Conservation (phyloP, 2,113 vertebrate species). For the Motacilla alba region DNA sequence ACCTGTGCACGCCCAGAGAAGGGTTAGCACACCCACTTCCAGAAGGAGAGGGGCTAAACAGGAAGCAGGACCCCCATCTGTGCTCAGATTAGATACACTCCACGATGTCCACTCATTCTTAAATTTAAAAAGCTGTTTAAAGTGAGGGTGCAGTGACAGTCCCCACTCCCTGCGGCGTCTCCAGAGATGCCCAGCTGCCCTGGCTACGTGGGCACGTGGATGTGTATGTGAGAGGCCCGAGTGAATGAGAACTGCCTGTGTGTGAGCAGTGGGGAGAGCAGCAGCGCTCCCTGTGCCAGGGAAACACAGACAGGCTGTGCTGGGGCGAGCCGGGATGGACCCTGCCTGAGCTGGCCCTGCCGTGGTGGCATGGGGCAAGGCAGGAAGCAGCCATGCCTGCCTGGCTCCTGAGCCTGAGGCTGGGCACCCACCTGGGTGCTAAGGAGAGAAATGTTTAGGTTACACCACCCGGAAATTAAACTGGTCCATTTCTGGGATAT, state of each 20-base stretch:
- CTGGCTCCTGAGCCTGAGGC: not conserved
- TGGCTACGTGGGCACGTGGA: not conserved
- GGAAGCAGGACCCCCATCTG: not conserved
- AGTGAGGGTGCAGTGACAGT: not conserved
- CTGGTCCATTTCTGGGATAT: not conserved
- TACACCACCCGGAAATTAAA: slow-evolving; percentile 24
- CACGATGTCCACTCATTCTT: not conserved
- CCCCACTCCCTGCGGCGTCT: fast-evolving
- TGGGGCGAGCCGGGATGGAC: fast-evolving
- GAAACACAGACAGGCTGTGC: fast-evolving
- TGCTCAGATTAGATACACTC: not conserved
- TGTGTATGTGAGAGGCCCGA: not conserved
- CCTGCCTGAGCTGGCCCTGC: not conserved
- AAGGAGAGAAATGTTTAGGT: not conserved
- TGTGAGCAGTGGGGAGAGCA: not conserved
- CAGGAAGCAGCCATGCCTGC: fast-evolving
- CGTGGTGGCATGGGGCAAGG: fast-evolving
- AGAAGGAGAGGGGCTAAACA: not conserved
- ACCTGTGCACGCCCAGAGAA: not conserved
- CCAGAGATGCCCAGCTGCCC: not conserved
- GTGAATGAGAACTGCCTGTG: not conserved
- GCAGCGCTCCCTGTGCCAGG: fast-evolving
- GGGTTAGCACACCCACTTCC: not conserved
- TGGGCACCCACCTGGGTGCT: not conserved
- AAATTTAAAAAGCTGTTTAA: not conserved